Conservation (phyloP, 2,888 invertebrate genomes). For the Hydroisotoma schaefferi region DNA sequence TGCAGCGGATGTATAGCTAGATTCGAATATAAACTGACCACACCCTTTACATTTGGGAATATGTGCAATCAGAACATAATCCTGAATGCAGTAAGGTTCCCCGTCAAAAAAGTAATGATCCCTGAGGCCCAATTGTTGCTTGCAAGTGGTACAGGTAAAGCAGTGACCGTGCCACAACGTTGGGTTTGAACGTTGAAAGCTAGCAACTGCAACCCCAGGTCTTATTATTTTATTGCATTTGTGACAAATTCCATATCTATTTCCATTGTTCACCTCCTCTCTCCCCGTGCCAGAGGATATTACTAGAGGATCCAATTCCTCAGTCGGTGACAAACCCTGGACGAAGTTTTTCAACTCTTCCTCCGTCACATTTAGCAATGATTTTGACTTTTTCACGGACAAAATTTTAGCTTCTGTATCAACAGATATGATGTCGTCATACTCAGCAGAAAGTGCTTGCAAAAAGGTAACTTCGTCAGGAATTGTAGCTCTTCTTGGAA, state of each 20-base stretch:
- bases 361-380: slow-evolving; percentile 10
- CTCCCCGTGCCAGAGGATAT: not conserved
- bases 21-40: slow-evolving; percentile 23
- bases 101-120: slow-evolving; percentile 28
- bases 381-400: slow-evolving; percentile 16
- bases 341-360: not conserved
- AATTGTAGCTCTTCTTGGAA: slow-evolving; percentile 4
- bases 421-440: slow-evolving; percentile 15
- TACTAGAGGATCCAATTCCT: not conserved
- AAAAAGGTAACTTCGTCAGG: slow-evolving; percentile 10
- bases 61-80: slow-evolving; percentile 22
- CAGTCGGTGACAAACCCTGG: not conserved
- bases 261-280: not conserved
- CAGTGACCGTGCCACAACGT: slow-evolving; percentile 20
- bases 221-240: slow-evolving; percentile 23
- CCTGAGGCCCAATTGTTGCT: slow-evolving; percentile 7
- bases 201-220: slow-evolving; percentile 15
- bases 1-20: slow-evolving; percentile 26
- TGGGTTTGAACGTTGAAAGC: not conserved
- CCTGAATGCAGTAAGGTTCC: slow-evolving; percentile 27
- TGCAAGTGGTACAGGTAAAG: slow-evolving; percentile 24
- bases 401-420: slow-evolving; percentile 7
- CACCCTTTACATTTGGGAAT: slow-evolving; percentile 29
- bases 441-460: slow-evolving; percentile 13
- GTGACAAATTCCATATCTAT: slow-evolving; percentile 20